A percentile compares a stretch with the other conserved stretches of the same genome.
Evolutionary conservation across 2,888 invertebrate genomes (phyloP).

Genomic region (Andrena praecox): DNA sequence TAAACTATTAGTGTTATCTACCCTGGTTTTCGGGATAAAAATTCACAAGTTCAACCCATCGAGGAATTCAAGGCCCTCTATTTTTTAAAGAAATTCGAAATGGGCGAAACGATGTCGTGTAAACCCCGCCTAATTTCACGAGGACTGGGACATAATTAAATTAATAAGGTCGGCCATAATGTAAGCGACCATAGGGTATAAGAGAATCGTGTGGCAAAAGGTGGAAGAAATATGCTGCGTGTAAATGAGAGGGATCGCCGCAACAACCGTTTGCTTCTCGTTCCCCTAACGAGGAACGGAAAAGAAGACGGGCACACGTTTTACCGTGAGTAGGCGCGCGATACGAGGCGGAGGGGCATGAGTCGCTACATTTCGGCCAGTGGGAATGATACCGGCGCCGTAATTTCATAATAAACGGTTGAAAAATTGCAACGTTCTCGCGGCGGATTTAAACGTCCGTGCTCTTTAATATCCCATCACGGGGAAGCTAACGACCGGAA

Average conservation of each 20-base stretch:
- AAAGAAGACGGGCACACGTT: neutral
- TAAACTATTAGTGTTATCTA: no score
- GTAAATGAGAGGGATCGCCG: neutral
- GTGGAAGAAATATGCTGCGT: neutral
- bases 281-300: neutral
- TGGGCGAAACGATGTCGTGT: no score
- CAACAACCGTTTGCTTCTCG: neutral
- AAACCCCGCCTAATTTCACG: no score
- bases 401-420: slow-evolving; percentile 53
- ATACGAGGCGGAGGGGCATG: neutral
- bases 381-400: neutral
- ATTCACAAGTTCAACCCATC: no score
- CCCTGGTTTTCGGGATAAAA: no score
- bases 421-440: slow-evolving; percentile 27
- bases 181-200: no score
- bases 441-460: slow-evolving; percentile 27
- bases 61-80: no score
- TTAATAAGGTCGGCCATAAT: no score
- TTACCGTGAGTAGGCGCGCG: neutral
- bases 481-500: slow-evolving; percentile 56
- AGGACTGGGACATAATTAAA: no score
- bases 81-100: no score
- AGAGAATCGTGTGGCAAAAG: neutral
- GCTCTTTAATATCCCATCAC: slow-evolving; percentile 48
- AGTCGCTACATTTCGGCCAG: slow-evolving; percentile 16